These are phyloP conservation scores for Dyspetes luteomarginatus DNA, from an alignment of 2,888 invertebrate species.

Conservation along the genomic window DNA sequence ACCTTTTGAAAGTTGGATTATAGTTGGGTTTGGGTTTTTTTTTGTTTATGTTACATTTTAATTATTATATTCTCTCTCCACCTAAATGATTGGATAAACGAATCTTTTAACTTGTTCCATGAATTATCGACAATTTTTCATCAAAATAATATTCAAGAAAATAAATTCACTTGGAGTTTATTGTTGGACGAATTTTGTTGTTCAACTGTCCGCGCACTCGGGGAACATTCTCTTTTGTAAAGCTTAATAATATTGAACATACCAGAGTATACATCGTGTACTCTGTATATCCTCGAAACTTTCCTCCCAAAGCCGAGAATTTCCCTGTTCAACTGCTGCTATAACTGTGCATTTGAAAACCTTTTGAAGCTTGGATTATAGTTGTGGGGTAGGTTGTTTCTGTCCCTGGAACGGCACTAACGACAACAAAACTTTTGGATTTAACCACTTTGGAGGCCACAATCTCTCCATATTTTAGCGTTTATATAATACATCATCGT, in stretches of 20 bases:
- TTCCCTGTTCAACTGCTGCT: conserved; percentile 38
- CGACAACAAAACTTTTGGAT: conserved; percentile 5
- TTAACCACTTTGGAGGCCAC: not conserved
- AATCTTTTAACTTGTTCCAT: too few species aligned
- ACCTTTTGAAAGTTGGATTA: conserved; percentile 4
- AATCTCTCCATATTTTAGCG: not conserved
- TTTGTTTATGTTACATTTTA: too few species aligned
- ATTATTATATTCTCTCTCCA: too few species aligned
- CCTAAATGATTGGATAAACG: too few species aligned
- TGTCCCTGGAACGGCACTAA: too few species aligned
- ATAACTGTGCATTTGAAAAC: conserved; percentile 43
- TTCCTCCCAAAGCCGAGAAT: conserved; percentile 21
- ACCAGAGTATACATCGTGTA: not conserved
- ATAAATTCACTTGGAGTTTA: too few species aligned
- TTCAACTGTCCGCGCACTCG: too few species aligned
- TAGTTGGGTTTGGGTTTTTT: not conserved
- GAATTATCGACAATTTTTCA: too few species aligned
- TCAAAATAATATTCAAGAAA: too few species aligned
- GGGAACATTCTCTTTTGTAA: not conserved
- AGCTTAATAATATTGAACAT: not conserved
- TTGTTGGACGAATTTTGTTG: too few species aligned
- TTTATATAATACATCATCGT: not conserved
- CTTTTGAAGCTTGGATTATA: conserved; percentile 11
- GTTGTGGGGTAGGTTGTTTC: not conserved
- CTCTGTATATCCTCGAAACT: not conserved